A percentile compares a stretch with the other conserved stretches of the same genome.
These are phyloP conservation scores for Tetragonula clypearis DNA, from an alignment of 1,140 invertebrate species.

Conservation along the genomic window DNA sequence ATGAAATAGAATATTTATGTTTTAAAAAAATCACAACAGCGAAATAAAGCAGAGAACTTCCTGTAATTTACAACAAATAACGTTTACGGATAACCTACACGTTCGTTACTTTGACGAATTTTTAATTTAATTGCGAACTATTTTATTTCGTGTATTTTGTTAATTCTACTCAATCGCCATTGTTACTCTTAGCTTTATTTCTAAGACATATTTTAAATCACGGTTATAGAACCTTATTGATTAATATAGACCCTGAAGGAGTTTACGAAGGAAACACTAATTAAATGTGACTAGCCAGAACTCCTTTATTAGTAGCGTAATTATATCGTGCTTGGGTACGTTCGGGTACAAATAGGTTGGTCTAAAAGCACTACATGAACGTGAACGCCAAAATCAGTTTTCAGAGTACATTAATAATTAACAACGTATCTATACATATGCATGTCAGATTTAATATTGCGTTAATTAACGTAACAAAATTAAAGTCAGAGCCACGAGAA, in stretches of 20 bases:
- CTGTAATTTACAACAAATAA: neutral
- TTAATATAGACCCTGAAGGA: no score
- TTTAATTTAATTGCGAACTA: neutral
- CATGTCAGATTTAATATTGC: neutral
- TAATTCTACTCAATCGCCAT: neutral
- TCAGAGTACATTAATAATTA: neutral
- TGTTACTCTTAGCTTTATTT: neutral
- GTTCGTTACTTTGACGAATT: neutral
- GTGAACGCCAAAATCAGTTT: neutral
- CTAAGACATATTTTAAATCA: no score
- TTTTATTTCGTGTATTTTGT: neutral
- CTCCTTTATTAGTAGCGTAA: no score
- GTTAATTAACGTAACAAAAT: neutral
- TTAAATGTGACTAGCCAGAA: no score
- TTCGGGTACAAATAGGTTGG: no score
- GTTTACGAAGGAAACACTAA: no score
- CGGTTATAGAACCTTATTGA: no score
- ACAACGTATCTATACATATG: neutral
- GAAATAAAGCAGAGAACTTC: neutral
- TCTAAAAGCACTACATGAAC: no score
- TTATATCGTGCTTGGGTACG: no score
- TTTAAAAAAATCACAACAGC: fast-evolving
- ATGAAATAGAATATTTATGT: neutral
- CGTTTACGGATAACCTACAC: fast-evolving
- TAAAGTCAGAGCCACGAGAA: neutral